phyloP scores from a whole-genome alignment of 2,113 vertebrate genomes.

The Cervus canadensis region DNA sequence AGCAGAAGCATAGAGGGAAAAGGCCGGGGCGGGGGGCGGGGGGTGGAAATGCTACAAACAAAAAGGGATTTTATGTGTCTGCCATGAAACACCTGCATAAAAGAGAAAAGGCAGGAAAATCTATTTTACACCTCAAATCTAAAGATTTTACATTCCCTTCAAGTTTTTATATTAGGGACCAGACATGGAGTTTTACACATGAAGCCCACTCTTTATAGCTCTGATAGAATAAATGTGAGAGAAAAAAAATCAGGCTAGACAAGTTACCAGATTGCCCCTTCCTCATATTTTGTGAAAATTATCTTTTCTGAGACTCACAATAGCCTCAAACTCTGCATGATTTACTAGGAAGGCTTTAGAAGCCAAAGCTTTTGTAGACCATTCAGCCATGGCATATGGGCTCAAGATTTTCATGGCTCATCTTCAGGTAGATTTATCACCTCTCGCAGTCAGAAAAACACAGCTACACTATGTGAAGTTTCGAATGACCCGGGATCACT shows the following conservation, averaged over 20 bases:
- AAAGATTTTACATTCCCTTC: constrained; percentile 61
- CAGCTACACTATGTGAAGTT: neutral
- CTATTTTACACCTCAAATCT: constrained; percentile 58
- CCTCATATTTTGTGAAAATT: constrained; percentile 23
- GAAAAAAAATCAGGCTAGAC: neutral
- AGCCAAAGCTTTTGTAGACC: neutral
- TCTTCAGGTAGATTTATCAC: neutral
- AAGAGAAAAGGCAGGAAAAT: constrained; percentile 66
- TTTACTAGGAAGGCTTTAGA: constrained; percentile 51
- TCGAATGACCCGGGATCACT: neutral
- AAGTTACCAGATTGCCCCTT: neutral
- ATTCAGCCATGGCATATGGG: constrained; percentile 4
- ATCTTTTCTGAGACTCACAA: constrained; percentile 39
- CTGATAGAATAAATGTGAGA: constrained; percentile 36
- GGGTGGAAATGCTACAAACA: neutral
- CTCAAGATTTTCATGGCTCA: neutral
- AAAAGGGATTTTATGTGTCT: constrained; percentile 57
- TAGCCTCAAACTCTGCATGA: neutral
- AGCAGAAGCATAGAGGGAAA: constrained; percentile 8
- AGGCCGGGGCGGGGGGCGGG: too few species aligned
- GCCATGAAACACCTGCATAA: constrained; percentile 54
- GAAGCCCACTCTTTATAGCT: constrained; percentile 1
- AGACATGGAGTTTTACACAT: neutral
- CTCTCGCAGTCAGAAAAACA: neutral
- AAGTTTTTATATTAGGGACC: constrained; percentile 61